Conservation (phyloP, 2,113 vertebrate species). For the Melanotaenia duboulayi region DNA sequence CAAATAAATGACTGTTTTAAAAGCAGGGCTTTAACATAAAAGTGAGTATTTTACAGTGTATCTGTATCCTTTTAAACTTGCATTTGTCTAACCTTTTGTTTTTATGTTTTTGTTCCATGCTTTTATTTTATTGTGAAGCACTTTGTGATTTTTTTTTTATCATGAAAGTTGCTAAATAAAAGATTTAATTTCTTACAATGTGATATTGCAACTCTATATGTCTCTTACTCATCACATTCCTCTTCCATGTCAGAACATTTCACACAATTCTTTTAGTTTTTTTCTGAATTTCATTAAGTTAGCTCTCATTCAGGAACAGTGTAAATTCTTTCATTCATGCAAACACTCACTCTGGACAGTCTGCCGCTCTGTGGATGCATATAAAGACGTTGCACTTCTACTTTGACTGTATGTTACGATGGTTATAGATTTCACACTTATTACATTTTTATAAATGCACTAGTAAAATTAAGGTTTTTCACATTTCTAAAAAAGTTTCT, state of each 20-base stretch:
- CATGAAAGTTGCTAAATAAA: too few relatives aligned
- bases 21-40: neutral
- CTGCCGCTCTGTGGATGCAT: too few relatives aligned
- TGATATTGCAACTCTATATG: too few relatives aligned
- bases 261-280: neutral
- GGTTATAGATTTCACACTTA: neutral
- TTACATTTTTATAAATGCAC: neutral
- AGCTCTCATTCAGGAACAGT: neutral
- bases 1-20: neutral
- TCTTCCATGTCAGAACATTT: neutral
- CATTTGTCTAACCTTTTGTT: too few relatives aligned
- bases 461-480: neutral
- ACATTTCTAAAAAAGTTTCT: neutral
- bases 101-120: too few relatives aligned
- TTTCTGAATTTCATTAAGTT: neutral
- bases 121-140: too few relatives aligned
- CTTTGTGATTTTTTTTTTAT: too few relatives aligned
- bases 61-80: neutral
- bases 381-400: too few relatives aligned
- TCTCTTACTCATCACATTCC: neutral
- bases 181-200: too few relatives aligned
- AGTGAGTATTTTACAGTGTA: neutral
- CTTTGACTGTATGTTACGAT: too few relatives aligned
- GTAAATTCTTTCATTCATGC: too few relatives aligned
- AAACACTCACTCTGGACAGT: neutral